These are phyloP conservation scores for Arctia plantaginis DNA, from an alignment of 2,888 invertebrate species.

Conservation along the genomic window DNA sequence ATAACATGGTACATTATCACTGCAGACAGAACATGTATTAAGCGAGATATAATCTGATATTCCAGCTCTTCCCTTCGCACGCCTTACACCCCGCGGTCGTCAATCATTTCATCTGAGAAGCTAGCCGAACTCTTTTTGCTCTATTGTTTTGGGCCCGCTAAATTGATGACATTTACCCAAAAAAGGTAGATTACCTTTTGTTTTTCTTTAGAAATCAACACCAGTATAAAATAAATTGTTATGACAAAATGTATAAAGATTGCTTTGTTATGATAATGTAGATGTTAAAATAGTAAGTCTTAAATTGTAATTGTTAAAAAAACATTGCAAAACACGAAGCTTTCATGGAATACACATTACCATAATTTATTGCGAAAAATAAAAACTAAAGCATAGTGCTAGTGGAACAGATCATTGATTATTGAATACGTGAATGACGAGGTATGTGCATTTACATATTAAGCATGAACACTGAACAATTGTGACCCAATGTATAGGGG, in stretches of 20 bases:
- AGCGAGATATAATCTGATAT: conserved; percentile 44
- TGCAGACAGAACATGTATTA: conserved; percentile 36
- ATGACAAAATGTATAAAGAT: neutral
- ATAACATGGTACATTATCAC: neutral
- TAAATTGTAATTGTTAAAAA: too few species aligned
- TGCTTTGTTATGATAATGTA: neutral
- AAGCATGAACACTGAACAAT: too few species aligned
- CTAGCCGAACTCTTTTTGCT: conserved; percentile 55
- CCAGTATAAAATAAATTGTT: conserved; percentile 3
- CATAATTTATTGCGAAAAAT: too few species aligned
- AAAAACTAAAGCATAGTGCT: too few species aligned
- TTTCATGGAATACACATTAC: too few species aligned
- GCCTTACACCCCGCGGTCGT: conserved; percentile 53
- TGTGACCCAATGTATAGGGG: too few species aligned
- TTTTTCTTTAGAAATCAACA: conserved; percentile 54
- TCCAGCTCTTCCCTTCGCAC: conserved; percentile 25
- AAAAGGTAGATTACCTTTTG: conserved; percentile 60
- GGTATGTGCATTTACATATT: too few species aligned
- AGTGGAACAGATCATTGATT: too few species aligned
- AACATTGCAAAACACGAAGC: too few species aligned
- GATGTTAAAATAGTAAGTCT: too few species aligned
- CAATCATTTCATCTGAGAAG: conserved; percentile 71
- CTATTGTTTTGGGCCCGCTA: conserved; percentile 64
- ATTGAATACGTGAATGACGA: too few species aligned
- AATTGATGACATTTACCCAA: conserved; percentile 68